Conservation (phyloP, 2,113 vertebrate species). For the Caranx melampygus region DNA sequence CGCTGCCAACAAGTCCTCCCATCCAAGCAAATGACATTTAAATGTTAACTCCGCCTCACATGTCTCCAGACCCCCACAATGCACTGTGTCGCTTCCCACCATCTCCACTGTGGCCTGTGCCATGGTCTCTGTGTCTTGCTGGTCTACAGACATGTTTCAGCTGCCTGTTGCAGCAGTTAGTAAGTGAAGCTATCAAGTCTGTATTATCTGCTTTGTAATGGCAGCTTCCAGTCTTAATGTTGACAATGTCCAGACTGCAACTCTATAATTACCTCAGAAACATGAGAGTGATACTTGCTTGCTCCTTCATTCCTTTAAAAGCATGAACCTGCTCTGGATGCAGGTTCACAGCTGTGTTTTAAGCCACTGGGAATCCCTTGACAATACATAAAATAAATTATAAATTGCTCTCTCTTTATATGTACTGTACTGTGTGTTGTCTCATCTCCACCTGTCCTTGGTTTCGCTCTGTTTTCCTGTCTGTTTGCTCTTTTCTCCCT, state of each 20-base stretch:
- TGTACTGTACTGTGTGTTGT: no score
- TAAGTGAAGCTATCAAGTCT: neutral
- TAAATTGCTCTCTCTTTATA: neutral
- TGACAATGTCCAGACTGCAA: neutral
- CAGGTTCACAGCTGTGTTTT: neutral
- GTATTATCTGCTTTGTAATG: neutral
- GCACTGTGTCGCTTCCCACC: conserved; percentile 56
- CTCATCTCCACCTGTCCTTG: neutral
- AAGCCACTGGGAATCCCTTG: neutral
- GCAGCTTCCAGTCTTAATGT: no score
- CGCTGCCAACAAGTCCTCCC: conserved; percentile 65
- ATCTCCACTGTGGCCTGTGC: conserved; percentile 6
- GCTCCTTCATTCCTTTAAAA: neutral
- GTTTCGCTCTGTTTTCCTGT: neutral
- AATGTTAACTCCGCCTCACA: conserved; percentile 73
- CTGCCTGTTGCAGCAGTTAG: conserved; percentile 4
- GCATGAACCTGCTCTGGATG: neutral
- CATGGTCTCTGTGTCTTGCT: neutral
- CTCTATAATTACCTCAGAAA: neutral
- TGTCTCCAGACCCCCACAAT: conserved; percentile 59
- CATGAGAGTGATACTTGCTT: neutral
- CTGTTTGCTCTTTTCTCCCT: neutral
- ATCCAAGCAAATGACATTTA: conserved; percentile 77
- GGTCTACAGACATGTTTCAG: neutral
- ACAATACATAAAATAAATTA: neutral